Conservation (phyloP, 2,888 invertebrate species). For the Epinotia brunnichana region DNA sequence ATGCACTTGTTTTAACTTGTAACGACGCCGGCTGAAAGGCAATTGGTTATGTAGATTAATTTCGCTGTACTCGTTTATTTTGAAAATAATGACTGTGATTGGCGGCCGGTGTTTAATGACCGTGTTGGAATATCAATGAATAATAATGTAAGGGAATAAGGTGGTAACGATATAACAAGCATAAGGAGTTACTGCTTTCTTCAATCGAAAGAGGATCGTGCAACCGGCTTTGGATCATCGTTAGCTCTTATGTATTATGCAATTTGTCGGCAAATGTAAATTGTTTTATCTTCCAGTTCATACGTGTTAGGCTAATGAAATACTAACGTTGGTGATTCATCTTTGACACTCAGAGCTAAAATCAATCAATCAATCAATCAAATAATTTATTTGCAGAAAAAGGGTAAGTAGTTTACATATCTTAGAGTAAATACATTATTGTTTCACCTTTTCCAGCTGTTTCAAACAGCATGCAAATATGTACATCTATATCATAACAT, state of each 20-base stretch:
- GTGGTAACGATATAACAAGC: background rate
- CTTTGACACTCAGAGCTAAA: background rate
- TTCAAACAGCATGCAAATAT: too few relatives aligned
- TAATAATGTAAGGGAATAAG: background rate
- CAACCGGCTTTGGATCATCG: conserved; percentile 9
- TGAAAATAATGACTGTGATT: conserved; percentile 21
- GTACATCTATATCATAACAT: too few relatives aligned
- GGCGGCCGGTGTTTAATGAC: conserved; percentile 24
- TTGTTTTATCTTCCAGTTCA: background rate
- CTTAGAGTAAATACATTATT: too few relatives aligned
- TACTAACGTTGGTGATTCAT: background rate
- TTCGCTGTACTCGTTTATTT: conserved; percentile 20
- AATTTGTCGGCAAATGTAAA: conserved; percentile 8
- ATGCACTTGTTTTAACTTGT: conserved; percentile 36
- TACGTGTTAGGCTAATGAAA: background rate
- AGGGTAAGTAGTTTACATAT: too few relatives aligned
- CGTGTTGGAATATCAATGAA: conserved; percentile 20
- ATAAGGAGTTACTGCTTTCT: conserved; percentile 1
- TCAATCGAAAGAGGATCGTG: background rate
- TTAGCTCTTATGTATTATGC: conserved; percentile 13
- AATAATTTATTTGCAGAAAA: too few relatives aligned
- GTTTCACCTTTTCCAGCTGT: too few relatives aligned
- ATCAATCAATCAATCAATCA: too few relatives aligned
- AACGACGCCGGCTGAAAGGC: conserved; percentile 27
- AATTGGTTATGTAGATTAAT: conserved; percentile 41